phyloP scores from a whole-genome alignment of 2,888 invertebrate species.

The Drosophila anomalata region DNA sequence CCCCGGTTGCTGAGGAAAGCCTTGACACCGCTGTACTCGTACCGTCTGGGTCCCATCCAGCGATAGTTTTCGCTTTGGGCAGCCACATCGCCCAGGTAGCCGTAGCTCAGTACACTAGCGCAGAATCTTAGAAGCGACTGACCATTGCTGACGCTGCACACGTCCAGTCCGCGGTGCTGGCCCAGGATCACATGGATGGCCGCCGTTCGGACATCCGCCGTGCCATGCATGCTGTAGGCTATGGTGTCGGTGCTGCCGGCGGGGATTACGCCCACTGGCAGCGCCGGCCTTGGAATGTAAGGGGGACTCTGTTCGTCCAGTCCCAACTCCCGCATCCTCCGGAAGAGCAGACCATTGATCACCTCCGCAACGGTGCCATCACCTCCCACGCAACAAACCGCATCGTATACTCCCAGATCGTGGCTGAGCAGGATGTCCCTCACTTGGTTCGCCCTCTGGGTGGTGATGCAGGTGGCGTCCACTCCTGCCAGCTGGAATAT shows the following conservation, averaged over 20 bases:
- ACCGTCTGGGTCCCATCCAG: constrained; percentile 94
- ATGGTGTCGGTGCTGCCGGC: constrained; percentile 92
- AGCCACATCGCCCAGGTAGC: constrained; percentile 93
- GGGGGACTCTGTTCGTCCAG: constrained; percentile 77
- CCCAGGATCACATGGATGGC: constrained; percentile 93
- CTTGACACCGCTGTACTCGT: constrained; percentile 90
- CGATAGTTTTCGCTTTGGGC: constrained; percentile 91
- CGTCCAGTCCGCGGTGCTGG: constrained; percentile 89
- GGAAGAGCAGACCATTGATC: constrained; percentile 89
- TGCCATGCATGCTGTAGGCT: constrained; percentile 91
- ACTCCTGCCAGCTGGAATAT: constrained; percentile 87
- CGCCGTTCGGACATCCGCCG: constrained; percentile 91
- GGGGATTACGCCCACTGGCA: constrained; percentile 86
- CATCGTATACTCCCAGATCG: constrained; percentile 87
- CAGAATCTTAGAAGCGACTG: constrained; percentile 87
- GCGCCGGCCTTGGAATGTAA: constrained; percentile 81
- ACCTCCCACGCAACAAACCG: constrained; percentile 92
- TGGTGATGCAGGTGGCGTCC: constrained; percentile 88
- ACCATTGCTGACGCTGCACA: constrained; percentile 88
- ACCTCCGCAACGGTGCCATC: constrained; percentile 94
- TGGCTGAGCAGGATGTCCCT: constrained; percentile 87
- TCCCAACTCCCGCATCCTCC: constrained; percentile 83
- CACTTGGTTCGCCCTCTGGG: constrained; percentile 91
- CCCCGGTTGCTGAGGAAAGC: constrained; percentile 87
- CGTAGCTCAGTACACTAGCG: constrained; percentile 92